These are phyloP conservation scores for Lepidocolaptes lacrymiger DNA, from an alignment of 2,797 vertebrate species.

Conservation along the genomic window DNA sequence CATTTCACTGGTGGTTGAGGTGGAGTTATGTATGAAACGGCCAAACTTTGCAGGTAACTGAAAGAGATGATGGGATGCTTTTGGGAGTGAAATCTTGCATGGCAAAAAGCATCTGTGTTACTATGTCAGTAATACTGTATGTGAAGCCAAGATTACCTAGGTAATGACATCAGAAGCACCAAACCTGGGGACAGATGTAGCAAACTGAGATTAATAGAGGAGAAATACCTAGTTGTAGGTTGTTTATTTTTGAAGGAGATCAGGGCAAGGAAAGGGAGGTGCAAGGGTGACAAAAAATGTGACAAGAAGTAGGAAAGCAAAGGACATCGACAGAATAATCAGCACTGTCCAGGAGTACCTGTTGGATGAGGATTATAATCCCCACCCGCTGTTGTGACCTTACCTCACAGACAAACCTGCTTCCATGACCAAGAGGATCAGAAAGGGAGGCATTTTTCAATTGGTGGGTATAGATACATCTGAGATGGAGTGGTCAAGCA, in stretches of 20 bases:
- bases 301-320: neutral
- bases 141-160: neutral
- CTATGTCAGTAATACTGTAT: neutral
- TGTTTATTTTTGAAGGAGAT: neutral
- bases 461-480: accelerated
- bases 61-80: neutral
- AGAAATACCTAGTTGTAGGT: neutral
- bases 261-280: neutral
- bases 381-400: neutral
- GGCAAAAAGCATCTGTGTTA: neutral
- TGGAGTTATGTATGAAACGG: neutral
- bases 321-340: neutral
- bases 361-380: neutral
- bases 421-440: neutral
- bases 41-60: neutral
- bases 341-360: neutral
- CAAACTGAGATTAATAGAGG: neutral
- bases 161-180: neutral
- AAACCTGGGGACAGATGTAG: neutral
- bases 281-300: neutral
- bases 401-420: neutral
- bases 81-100: neutral
- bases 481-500: neutral
- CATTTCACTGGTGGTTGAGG: neutral
- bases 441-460: neutral